Evolutionary conservation across 53 echinoderm and acorn worm species (phyloP).

Genomic region (Glandiceps talaboti): DNA sequence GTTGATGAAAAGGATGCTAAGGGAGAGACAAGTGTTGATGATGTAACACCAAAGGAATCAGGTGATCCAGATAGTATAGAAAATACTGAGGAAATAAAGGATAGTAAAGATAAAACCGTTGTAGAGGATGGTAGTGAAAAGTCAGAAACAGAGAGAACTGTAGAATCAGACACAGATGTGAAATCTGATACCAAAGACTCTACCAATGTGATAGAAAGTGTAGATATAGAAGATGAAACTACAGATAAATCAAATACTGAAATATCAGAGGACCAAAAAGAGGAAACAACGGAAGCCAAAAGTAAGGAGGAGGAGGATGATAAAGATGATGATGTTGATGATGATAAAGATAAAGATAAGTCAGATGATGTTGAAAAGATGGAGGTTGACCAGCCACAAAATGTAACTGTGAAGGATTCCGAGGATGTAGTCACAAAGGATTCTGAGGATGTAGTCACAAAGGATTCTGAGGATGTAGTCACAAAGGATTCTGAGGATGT

Average conservation of each 20-base stretch:
- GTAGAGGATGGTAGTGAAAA: neutral
- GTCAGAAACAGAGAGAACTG: neutral
- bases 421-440: too few relatives aligned
- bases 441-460: too few relatives aligned
- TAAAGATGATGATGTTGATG: conserved; percentile 8
- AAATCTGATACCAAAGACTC: neutral
- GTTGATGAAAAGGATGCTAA: neutral
- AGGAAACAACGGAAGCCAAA: conserved; percentile 23
- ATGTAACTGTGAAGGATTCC: too few relatives aligned
- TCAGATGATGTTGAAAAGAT: conserved; percentile 1
- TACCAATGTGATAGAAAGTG: neutral
- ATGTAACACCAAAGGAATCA: neutral
- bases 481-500: too few relatives aligned
- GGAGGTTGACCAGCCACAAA: neutral
- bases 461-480: too few relatives aligned
- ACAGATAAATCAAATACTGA: neutral
- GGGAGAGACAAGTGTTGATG: too few relatives aligned
- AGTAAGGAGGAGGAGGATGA: conserved; percentile 13
- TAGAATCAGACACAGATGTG: neutral
- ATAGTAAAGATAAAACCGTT: neutral
- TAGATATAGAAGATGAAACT: neutral
- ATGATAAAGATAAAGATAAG: neutral
- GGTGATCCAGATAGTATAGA: too few relatives aligned
- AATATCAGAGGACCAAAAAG: conserved; percentile 2
- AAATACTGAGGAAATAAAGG: neutral